These are phyloP conservation scores for Diorhabda sublineata DNA, from an alignment of 1,140 invertebrate genomes.

Conservation along the genomic window DNA sequence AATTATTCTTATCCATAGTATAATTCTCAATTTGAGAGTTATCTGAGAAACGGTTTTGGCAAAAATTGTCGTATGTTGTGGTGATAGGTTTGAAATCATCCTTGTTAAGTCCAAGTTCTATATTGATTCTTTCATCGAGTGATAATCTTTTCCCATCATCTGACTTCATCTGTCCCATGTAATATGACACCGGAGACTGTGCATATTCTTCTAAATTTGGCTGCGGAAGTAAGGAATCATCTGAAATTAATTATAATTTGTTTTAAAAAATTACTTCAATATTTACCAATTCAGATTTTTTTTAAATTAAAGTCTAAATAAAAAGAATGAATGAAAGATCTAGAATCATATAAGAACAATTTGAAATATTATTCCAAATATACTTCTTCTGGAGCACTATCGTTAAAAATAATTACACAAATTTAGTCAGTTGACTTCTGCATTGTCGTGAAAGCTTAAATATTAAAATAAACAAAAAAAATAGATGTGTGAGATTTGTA, in stretches of 20 bases:
- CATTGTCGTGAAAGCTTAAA: no score
- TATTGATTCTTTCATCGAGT: constrained; percentile 42
- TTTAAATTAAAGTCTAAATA: no score
- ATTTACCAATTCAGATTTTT: no score
- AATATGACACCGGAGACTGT: constrained; percentile 9
- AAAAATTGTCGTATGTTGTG: constrained; percentile 15
- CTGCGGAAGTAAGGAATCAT: constrained; percentile 46
- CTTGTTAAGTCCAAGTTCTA: constrained; percentile 37
- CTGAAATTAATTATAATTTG: constrained; percentile 27
- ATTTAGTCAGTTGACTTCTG: no score
- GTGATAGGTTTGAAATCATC: constrained; percentile 11
- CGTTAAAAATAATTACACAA: no score
- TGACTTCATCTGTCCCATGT: not conserved
- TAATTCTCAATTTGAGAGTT: not conserved
- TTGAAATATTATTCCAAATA: no score
- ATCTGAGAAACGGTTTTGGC: constrained; percentile 5
- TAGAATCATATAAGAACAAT: no score
- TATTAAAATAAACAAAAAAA: no score
- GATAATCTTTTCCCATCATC: constrained; percentile 38
- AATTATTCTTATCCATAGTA: constrained; percentile 1
- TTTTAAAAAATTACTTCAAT: no score
- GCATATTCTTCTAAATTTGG: constrained; percentile 14
- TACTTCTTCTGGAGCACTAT: no score
- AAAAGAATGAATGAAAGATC: no score
- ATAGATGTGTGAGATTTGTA: not conserved